Base-by-base conservation (phyloP, 2,888 invertebrate species). In the Thereva unica region DNA sequence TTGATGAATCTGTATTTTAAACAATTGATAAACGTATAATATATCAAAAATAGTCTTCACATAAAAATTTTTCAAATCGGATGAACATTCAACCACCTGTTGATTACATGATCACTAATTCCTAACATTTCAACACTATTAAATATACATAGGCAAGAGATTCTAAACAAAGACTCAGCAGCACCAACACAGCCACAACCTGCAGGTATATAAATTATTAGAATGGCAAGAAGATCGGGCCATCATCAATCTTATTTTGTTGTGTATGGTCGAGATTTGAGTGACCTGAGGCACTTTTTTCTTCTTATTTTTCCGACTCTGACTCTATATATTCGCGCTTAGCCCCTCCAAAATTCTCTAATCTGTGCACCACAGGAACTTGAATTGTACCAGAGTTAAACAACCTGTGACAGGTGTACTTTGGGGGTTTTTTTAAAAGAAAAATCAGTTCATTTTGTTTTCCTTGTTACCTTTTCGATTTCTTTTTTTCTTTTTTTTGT, bases 351-450 rank as follows among this genome's bases (percentile, higher is more conserved):
- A 44, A 54, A 67, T 54, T 67, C 23, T 23, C 64, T 56, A 67
- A 67, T 64, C 67, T 67, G 67, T 67, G 67, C 55, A 67, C 67
- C 67, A 56, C 67, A 67, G 64, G 23, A 23, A 23, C 23, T 23
- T 23, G 23, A 23, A 23, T 23, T 23, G 23, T 64, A 54, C 45
- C 61, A 61, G 61, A 61, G 61, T 61, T 61, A 61, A 61, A 61
- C 61, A 61, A 61, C 61, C 61, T 61, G 50, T 34, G 50, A 50
- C 61, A 61, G 61, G 61, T 61, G 61, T 61, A 61, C 49, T 12
- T 40, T 40, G n/a, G n/a, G n/a, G n/a, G n/a, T n/a, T 40, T 40
- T 45, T 55, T 40, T 55, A 57, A 57, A 8, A 34, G 38, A 45
- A 9, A 23, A 37, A 23, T 50, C 40, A 49, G 49, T 61, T 50